A percentile compares a stretch with the other conserved stretches of the same genome.
These are phyloP conservation scores for Mizuhopecten yessoensis DNA, from an alignment of 1,140 invertebrate species.

Conservation along the genomic window DNA sequence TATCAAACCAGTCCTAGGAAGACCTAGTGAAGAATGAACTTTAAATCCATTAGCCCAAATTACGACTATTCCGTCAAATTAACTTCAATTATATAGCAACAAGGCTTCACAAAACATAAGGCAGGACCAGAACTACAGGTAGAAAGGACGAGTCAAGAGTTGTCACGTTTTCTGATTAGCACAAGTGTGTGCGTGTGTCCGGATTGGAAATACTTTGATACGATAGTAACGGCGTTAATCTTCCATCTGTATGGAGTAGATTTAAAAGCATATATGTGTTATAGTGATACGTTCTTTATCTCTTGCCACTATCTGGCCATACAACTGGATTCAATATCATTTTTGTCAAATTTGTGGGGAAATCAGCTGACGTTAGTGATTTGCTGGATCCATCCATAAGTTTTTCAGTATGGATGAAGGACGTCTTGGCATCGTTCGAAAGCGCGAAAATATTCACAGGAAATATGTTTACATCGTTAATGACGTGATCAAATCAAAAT, in stretches of 20 bases:
- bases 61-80: background rate
- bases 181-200: too few relatives aligned
- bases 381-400: background rate
- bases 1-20: background rate
- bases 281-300: background rate
- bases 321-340: background rate
- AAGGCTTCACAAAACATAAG: background rate
- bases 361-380: background rate
- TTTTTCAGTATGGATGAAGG: conserved; percentile 61
- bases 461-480: conserved; percentile 68
- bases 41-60: background rate
- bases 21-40: background rate
- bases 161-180: background rate
- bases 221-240: background rate
- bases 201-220: background rate
- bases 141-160: background rate
- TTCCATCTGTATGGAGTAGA: too few relatives aligned
- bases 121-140: background rate
- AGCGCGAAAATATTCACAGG: conserved; percentile 64
- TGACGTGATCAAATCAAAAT: conserved; percentile 62
- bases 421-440: conserved; percentile 61
- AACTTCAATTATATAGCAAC: background rate
- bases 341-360: background rate
- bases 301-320: background rate
- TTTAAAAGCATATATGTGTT: background rate